These are phyloP conservation scores for Brachionus sp. DNA, from an alignment of 1,140 invertebrate genomes.

Conservation along the genomic window DNA sequence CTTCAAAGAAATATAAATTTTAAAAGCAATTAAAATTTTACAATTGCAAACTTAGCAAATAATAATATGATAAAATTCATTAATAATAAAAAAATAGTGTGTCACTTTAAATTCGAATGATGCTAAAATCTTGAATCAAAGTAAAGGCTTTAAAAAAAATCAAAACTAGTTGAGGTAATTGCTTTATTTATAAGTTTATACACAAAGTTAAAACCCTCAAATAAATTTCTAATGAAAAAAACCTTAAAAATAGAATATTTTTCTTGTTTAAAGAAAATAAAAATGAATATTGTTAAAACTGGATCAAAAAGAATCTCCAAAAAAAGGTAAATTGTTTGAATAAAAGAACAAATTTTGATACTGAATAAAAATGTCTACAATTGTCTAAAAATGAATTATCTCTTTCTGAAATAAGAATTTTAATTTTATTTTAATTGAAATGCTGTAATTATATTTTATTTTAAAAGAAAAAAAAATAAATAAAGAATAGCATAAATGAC, in stretches of 20 bases:
- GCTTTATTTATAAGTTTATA: background rate
- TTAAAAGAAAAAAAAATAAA: too few relatives aligned
- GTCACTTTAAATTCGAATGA: too few relatives aligned
- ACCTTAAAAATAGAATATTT: background rate
- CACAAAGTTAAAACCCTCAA: background rate
- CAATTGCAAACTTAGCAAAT: too few relatives aligned
- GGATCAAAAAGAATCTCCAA: background rate
- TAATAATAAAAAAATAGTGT: too few relatives aligned
- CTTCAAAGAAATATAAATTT: too few relatives aligned
- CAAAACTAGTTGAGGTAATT: background rate
- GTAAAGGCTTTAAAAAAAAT: too few relatives aligned
- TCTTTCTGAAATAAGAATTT: background rate
- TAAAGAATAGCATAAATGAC: background rate
- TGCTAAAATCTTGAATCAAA: too few relatives aligned
- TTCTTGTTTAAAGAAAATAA: background rate
- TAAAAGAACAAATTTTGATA: background rate
- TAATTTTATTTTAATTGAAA: too few relatives aligned
- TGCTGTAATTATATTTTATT: too few relatives aligned
- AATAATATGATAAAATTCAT: too few relatives aligned
- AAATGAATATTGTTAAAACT: background rate
- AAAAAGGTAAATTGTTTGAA: background rate
- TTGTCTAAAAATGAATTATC: background rate
- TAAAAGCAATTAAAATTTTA: too few relatives aligned
- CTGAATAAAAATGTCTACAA: background rate
- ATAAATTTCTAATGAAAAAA: background rate